Evolutionary conservation across 2,797 vertebrate genomes (phyloP), one percentile per base, ranked within the genome.

Genomic region (Alca torda): DNA sequence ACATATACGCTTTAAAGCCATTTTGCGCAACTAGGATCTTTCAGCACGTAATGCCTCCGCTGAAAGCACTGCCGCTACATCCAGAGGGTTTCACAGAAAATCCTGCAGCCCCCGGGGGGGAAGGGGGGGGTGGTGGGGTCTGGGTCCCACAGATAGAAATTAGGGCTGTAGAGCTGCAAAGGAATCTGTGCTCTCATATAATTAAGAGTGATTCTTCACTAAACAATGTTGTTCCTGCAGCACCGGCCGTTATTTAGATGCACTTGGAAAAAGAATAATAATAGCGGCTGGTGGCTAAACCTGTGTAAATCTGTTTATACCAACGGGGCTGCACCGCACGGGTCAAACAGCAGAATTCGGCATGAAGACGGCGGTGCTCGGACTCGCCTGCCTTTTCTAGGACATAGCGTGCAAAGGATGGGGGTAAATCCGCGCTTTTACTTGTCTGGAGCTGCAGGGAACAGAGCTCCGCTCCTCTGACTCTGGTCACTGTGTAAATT

Each of bases 301-400:
- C 74, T 18, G 19, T 33, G 46, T 60, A 19, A 78, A 63, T 39
- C 18, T 56, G 16, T 70, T 68, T n/a, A 60, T 20, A 19, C 4
- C 33, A 24, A 26, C 0, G 48, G 46, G 72, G 65, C 73, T 86
- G 82, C 61, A 76, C 54, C 46, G 33, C 1, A 0, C 46, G 18
- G 75, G 72, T 56, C 24, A 3, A 48, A 50, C 1, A 54, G 84
- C 56, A 82, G 70, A 33, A 50, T 51, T 41, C 69, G 75, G 88
- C 74, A 30, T 0, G 0, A 70, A 37, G n/a, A 20, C 0, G 3
- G 53, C 0, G 17, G 75, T 16, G 4, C 78, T 70, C 2, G 68
- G 68, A 65, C 84, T 79, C 0, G 0, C 37, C 67, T 46, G 19
- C 13, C 2, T 87, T 95, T 93, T 92, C 81, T 72, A 91, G 94